Conservation (phyloP, 2,797 vertebrate genomes). For the Ctenosaura bakeri region DNA sequence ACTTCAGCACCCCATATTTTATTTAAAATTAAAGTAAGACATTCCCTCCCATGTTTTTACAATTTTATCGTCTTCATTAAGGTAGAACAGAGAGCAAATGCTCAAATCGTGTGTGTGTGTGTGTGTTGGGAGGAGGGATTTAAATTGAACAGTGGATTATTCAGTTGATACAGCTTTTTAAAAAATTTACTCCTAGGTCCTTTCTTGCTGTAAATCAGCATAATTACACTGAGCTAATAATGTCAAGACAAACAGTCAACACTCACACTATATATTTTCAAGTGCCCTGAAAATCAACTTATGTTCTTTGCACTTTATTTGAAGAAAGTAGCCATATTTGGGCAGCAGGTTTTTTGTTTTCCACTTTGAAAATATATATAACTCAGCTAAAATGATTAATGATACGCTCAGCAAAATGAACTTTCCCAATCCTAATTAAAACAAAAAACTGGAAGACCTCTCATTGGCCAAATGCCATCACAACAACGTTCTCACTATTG, state of each 20-base stretch:
- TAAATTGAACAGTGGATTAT: not conserved
- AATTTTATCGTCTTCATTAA: no score
- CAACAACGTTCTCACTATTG: not conserved
- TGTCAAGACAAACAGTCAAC: slow-evolving; percentile 13
- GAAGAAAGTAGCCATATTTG: not conserved
- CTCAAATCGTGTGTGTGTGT: not conserved
- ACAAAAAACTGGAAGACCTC: not conserved
- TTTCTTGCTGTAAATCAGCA: not conserved
- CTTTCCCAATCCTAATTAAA: not conserved
- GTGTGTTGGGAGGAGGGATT: not conserved
- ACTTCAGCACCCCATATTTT: not conserved
- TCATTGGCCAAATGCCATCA: not conserved
- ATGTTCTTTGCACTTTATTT: not conserved
- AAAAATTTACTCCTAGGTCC: not conserved
- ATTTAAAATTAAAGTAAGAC: not conserved
- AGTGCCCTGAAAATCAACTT: not conserved
- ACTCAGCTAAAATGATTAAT: slow-evolving; percentile 16
- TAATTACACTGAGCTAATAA: not conserved
- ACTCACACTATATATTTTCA: not conserved
- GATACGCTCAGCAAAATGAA: not conserved
- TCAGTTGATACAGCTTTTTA: not conserved
- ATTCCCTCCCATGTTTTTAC: no score
- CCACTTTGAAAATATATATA: not conserved
- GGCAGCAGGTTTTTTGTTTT: not conserved
- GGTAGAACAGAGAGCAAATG: no score